Percentiles rank a stretch among this genome's conserved stretches.
These are phyloP conservation scores for Oxytorus armatus DNA, from an alignment of 2,888 invertebrate genomes.

Conservation along the genomic window DNA sequence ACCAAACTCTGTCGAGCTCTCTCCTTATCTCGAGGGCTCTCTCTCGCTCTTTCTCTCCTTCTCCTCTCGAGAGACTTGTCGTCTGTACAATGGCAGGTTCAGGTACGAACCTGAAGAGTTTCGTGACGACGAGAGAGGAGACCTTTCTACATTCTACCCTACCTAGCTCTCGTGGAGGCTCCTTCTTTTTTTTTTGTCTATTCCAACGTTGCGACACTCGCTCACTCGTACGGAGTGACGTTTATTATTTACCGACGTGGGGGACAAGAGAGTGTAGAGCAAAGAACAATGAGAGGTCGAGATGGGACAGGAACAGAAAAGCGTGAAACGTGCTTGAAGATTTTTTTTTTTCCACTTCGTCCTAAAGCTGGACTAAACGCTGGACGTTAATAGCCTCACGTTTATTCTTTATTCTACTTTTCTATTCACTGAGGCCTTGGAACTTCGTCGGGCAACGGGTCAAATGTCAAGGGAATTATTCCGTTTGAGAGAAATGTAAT, in stretches of 20 bases:
- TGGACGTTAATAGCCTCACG: slow-evolving; percentile 76
- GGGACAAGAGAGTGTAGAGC: slow-evolving; percentile 42
- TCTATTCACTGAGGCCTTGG: slow-evolving; percentile 19
- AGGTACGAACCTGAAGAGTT: slow-evolving; percentile 54
- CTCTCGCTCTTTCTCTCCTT: slow-evolving; percentile 41
- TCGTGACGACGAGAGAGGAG: slow-evolving; percentile 33
- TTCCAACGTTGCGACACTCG: slow-evolving; percentile 61
- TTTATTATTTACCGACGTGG: slow-evolving; percentile 78
- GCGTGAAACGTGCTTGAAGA: slow-evolving; percentile 50
- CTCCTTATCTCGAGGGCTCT: slow-evolving; percentile 57
- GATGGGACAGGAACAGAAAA: slow-evolving; percentile 56
- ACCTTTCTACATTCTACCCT: slow-evolving; percentile 28
- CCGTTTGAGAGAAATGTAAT: background rate
- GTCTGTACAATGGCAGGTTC: background rate
- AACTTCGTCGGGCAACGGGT: background rate
- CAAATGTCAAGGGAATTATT: slow-evolving; percentile 24
- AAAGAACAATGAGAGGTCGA: slow-evolving; percentile 70
- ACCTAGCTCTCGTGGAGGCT: slow-evolving; percentile 19
- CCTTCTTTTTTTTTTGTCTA: slow-evolving; percentile 63
- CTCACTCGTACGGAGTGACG: slow-evolving; percentile 68
- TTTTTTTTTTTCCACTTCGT: slow-evolving; percentile 61
- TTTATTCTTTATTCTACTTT: slow-evolving; percentile 36
- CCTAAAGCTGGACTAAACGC: slow-evolving; percentile 66
- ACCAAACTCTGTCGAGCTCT: slow-evolving; percentile 57
- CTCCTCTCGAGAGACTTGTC: slow-evolving; percentile 53